Percentiles rank a stretch among this genome's conserved stretches.
Evolutionary conservation across 2,113 vertebrate genomes (phyloP).

Genomic region (Setophaga kirtlandii): DNA sequence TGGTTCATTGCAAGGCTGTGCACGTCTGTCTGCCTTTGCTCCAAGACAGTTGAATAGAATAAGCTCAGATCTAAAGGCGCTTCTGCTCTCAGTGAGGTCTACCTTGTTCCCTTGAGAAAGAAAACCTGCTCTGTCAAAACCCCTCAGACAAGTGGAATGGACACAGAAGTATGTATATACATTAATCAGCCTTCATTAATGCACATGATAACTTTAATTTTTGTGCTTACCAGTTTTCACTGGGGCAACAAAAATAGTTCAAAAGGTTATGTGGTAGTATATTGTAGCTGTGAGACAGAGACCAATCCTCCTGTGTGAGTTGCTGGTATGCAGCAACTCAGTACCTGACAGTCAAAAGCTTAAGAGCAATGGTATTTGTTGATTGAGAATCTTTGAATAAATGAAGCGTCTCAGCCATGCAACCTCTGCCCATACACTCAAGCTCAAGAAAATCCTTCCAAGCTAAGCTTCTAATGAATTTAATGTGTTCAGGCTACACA

Average conservation of each 20-base stretch:
- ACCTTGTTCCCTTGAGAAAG: not conserved
- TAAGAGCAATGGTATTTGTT: not conserved
- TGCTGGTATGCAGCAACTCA: not conserved
- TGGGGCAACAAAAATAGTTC: not conserved
- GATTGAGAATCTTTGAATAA: not conserved
- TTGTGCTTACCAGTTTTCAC: not conserved
- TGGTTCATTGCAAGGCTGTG: not conserved
- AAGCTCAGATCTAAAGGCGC: not conserved
- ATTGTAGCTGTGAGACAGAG: not conserved
- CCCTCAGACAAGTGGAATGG: not conserved
- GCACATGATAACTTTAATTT: not conserved
- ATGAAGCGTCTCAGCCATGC: not conserved
- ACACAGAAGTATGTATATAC: not conserved
- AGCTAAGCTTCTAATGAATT: not conserved
- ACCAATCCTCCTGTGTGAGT: not conserved
- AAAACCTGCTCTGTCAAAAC: not conserved
- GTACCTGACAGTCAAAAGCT: not conserved
- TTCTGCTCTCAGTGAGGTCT: not conserved
- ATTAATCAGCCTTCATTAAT: not conserved
- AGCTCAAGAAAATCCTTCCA: not conserved
- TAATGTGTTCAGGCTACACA: not conserved
- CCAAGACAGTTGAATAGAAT: not conserved
- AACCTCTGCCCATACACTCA: fast-evolving
- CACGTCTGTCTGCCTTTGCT: not conserved
- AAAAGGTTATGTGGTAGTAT: too few relatives aligned